These are phyloP conservation scores for Distichodus sexfasciatus DNA, from an alignment of 2,797 vertebrate genomes.

Conservation along the genomic window DNA sequence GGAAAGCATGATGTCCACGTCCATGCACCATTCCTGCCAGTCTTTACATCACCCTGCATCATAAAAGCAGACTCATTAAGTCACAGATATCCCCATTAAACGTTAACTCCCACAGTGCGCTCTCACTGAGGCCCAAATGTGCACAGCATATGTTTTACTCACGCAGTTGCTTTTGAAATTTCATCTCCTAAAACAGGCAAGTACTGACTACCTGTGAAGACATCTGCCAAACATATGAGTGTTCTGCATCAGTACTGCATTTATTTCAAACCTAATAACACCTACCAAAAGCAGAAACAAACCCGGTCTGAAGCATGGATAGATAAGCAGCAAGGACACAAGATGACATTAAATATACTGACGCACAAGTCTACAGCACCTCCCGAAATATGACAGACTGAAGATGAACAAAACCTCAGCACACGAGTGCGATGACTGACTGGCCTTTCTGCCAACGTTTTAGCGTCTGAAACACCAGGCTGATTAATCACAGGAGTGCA, in stretches of 20 bases:
- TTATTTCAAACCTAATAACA: too few species aligned
- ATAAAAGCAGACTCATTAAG: conserved; percentile 21
- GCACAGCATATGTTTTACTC: conserved; percentile 11
- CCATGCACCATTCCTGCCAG: conserved; percentile 12
- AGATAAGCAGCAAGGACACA: not conserved
- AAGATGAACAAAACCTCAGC: conserved; percentile 39
- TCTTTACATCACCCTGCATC: conserved; percentile 22
- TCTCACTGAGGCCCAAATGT: conserved; percentile 20
- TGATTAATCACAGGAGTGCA: conserved; percentile 46
- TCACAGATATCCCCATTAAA: conserved; percentile 13
- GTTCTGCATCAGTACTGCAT: not conserved
- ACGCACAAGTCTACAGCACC: not conserved
- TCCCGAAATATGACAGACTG: not conserved
- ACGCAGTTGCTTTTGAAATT: not conserved
- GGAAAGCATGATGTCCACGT: not conserved
- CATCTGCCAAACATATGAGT: conserved; percentile 19
- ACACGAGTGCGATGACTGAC: conserved; percentile 56
- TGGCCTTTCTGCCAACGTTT: conserved; percentile 68
- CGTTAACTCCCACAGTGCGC: conserved; percentile 7
- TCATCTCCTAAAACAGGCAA: conserved; percentile 4
- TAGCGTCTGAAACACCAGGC: too few species aligned
- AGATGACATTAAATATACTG: too few species aligned
- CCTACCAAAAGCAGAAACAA: too few species aligned
- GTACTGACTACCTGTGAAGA: conserved; percentile 3
- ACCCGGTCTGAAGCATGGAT: too few species aligned